Conservation (phyloP, 1,140 invertebrate species). For the Monochamus saltuarius region DNA sequence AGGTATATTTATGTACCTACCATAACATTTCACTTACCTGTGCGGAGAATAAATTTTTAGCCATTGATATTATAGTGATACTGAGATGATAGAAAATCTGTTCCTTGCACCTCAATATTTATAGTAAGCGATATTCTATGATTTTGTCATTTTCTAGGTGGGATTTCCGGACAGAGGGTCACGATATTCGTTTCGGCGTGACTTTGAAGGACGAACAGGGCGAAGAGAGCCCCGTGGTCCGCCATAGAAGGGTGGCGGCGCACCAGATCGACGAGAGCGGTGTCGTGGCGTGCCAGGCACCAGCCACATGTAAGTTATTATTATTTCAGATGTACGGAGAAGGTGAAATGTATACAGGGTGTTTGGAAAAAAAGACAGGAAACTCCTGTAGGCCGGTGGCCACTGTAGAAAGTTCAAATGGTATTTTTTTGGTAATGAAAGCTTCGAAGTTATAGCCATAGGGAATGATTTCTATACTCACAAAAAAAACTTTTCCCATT, state of each 20-base stretch:
- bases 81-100: too few species aligned
- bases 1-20: too few species aligned
- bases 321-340: neutral
- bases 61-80: too few species aligned
- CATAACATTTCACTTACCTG: too few species aligned
- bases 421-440: too few species aligned
- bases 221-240: conserved; percentile 64
- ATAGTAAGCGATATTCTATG: neutral
- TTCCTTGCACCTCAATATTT: neutral
- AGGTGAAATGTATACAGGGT: neutral
- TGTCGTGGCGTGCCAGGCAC: conserved; percentile 68
- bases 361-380: too few species aligned
- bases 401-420: too few species aligned
- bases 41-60: too few species aligned
- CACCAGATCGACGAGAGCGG: conserved; percentile 80
- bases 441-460: too few species aligned
- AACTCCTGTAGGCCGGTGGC: too few species aligned
- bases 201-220: conserved; percentile 65
- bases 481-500: too few species aligned
- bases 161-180: conserved; percentile 83
- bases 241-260: conserved; percentile 69
- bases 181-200: conserved; percentile 88
- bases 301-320: conserved; percentile 74
- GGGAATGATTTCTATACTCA: too few species aligned
- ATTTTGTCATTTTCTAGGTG: conserved; percentile 62